A percentile compares a stretch with the other conserved stretches of the same genome.
Evolutionary conservation across 2,888 invertebrate species (phyloP).

Genomic region (Drosophila buzzatii): DNA sequence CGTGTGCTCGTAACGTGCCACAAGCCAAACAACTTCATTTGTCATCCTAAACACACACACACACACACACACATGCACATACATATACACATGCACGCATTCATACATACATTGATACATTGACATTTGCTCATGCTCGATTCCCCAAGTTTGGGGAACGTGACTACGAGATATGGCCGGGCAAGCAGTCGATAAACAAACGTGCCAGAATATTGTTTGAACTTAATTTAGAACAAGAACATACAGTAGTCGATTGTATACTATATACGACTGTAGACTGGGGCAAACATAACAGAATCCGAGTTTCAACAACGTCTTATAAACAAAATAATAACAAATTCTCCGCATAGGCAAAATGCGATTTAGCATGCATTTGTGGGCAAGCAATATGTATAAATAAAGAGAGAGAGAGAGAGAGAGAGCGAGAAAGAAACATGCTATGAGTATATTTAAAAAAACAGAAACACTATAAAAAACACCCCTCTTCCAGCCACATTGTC

Average conservation of each 20-base stretch:
- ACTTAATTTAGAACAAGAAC: conserved; percentile 55
- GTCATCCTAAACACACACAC: conserved; percentile 46
- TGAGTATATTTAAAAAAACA: conserved; percentile 20
- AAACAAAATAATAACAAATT: conserved; percentile 14
- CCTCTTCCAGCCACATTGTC: not conserved
- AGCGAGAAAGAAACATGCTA: conserved; percentile 12
- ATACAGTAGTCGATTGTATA: not conserved
- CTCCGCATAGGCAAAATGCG: conserved; percentile 22
- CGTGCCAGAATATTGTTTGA: conserved; percentile 63
- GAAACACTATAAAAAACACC: not conserved
- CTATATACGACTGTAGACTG: not conserved
- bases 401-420: not conserved
- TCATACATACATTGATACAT: not conserved
- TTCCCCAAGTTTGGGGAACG: conserved; percentile 10
- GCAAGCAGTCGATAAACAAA: conserved; percentile 48
- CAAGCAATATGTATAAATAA: conserved; percentile 16
- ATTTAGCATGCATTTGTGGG: too few species aligned
- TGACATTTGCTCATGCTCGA: conserved; percentile 16
- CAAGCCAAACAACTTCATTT: conserved; percentile 70
- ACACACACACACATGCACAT: not conserved
- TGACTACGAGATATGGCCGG: conserved; percentile 19
- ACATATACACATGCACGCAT: not conserved
- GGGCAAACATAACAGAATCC: not conserved
- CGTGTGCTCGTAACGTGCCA: conserved; percentile 73
- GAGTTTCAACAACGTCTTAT: not conserved